A percentile compares a stretch with the other conserved stretches of the same genome.
phyloP scores from a whole-genome alignment of 1,140 invertebrate species.

The Trachelipus rathkii region DNA sequence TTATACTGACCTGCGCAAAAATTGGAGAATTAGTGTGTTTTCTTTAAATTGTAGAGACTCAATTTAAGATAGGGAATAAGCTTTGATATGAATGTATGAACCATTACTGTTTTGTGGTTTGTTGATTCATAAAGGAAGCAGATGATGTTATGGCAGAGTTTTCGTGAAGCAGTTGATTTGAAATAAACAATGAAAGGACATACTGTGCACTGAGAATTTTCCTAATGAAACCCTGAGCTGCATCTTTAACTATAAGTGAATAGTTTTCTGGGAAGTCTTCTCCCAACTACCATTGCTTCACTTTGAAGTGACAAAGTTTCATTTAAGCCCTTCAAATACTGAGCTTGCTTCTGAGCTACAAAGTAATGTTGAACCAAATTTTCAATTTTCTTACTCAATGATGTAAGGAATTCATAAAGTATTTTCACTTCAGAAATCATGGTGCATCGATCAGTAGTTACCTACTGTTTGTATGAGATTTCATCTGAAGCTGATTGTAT shows the following conservation, averaged over 20 bases:
- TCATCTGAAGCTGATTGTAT: too few species aligned
- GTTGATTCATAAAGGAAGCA: conserved; percentile 1
- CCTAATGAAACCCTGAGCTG: conserved; percentile 3
- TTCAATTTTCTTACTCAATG: neutral
- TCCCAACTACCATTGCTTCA: neutral
- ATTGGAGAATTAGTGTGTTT: neutral
- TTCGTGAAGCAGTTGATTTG: neutral
- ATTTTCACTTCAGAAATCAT: neutral
- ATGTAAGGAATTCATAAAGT: conserved; percentile 6
- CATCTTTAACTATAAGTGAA: neutral
- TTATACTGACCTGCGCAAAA: neutral
- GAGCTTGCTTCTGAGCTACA: conserved; percentile 1
- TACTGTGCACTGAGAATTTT: conserved; percentile 1
- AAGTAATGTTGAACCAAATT: neutral
- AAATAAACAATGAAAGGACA: neutral
- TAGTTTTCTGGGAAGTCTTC: conserved; percentile 13
- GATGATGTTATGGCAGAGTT: neutral
- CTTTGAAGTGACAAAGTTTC: neutral
- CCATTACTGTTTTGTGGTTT: conserved; percentile 9
- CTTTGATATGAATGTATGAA: conserved; percentile 14
- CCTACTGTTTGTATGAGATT: too few species aligned
- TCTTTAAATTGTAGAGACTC: neutral
- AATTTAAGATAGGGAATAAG: conserved; percentile 2
- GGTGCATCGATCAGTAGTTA: too few species aligned
- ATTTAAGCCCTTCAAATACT: conserved; percentile 4